phyloP scores from a whole-genome alignment of 2,113 vertebrate species.

The Neolamprologus ventralis region DNA sequence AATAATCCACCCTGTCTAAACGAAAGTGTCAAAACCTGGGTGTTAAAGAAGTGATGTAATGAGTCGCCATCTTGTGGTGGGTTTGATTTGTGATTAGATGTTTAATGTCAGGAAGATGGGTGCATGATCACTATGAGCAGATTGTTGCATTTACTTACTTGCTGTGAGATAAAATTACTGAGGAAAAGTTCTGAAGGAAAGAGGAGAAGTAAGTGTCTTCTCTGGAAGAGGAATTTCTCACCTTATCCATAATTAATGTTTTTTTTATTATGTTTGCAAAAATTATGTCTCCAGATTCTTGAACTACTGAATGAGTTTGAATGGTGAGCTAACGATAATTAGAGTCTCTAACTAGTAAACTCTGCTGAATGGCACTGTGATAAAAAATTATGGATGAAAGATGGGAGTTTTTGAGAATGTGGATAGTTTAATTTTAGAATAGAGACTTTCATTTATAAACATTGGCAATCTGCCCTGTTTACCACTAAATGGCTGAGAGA shows the following conservation, averaged over 20 bases:
- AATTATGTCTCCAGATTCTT: neutral
- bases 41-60: neutral
- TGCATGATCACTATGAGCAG: rapidly evolving
- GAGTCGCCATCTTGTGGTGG: neutral
- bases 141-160: neutral
- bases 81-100: neutral
- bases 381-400: neutral
- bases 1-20: neutral
- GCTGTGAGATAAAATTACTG: neutral
- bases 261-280: neutral
- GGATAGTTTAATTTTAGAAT: neutral
- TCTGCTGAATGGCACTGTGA: neutral
- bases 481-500: neutral
- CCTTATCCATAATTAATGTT: neutral
- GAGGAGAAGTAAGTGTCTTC: neutral
- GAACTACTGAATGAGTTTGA: neutral
- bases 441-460: neutral
- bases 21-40: neutral
- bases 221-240: neutral
- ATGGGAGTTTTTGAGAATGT: neutral
- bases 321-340: neutral
- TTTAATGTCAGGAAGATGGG: neutral
- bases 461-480: rapidly evolving
- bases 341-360: neutral
- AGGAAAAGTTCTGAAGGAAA: neutral